Evolutionary conservation across 2,113 vertebrate species (phyloP).

Genomic region (Elanus axillaris): DNA sequence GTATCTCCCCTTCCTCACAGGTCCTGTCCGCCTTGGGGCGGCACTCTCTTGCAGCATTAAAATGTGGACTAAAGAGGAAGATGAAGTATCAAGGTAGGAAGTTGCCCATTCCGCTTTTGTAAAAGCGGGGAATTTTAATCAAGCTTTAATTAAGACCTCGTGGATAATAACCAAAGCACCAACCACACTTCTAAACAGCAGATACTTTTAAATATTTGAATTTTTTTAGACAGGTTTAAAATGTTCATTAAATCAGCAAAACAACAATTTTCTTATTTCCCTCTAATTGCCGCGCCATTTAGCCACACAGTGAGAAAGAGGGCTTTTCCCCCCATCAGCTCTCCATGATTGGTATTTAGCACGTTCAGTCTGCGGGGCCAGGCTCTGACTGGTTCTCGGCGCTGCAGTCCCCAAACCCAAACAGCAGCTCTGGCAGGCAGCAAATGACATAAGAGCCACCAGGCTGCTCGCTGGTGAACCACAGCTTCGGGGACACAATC

Average conservation of each 20-base stretch:
- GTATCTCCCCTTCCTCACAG: not conserved
- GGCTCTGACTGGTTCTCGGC: not conserved
- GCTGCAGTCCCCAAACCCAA: not conserved
- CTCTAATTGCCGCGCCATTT: constrained; percentile 74
- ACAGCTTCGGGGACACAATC: not conserved
- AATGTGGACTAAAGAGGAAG: constrained; percentile 44
- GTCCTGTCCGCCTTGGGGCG: not conserved
- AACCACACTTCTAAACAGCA: constrained; percentile 66
- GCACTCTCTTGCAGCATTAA: not conserved
- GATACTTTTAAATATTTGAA: constrained; percentile 66
- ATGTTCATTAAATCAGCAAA: constrained; percentile 80
- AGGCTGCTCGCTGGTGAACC: constrained; percentile 18
- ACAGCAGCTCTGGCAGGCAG: constrained; percentile 23
- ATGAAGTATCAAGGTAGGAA: constrained; percentile 35
- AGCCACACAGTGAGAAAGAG: constrained; percentile 61
- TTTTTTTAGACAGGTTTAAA: constrained; percentile 71
- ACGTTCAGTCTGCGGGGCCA: not conserved
- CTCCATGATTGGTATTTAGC: constrained; percentile 52
- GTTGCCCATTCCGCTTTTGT: constrained; percentile 55
- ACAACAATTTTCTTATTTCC: constrained; percentile 77
- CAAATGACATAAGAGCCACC: not conserved
- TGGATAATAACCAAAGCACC: constrained; percentile 72
- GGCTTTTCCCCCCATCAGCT: constrained; percentile 19
- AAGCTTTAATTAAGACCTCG: constrained; percentile 74
- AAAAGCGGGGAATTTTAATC: constrained; percentile 72